Evolutionary conservation across 2,888 invertebrate genomes (phyloP), one percentile per base, ranked within the genome.

Genomic region (Cephus pulcher): DNA sequence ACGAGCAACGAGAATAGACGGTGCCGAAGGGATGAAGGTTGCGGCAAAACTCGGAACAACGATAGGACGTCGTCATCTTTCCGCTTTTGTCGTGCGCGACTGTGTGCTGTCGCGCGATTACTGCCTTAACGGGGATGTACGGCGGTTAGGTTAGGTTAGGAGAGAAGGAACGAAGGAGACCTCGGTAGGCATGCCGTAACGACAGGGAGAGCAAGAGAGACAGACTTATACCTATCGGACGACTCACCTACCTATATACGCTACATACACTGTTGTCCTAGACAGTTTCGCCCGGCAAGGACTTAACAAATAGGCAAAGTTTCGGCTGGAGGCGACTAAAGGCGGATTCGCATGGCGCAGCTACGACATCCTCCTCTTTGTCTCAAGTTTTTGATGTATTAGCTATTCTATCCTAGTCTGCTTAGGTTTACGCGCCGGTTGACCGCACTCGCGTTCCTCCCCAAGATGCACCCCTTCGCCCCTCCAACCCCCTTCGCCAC

Each of bases 241-340:
- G 15, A 40, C 40, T 40, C 40, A 15, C 4, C 15, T 40, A 40
- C 40, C 40, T 40, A 40, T 40, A 40, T 40, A 40, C 15, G 15
- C 15, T 15, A 40, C 15, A 40, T 40, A 86, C 83, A 86, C 83
- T 83, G 87, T 87, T 88, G 87, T 89, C 86, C 87, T 88, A 89
- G 90, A 89, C 89, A 90, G 90, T 90, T 89, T 89, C 84, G 88
- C 83, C 86, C 82, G 86, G 87, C 32, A 86, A 89, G 90, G 91
- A 91, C 90, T 91, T 91, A 91, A 91, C 91, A 90, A 91, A 91
- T 91, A 90, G 91, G 89, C 84, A 91, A 91, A 91, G 91, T 91
- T 91, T 91, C 84, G 81, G 84, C 81, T 80, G 83, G 84, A 84
- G 82, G 83, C 80, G 84, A 40, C 40, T 40, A 40, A 40, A 40